Percentiles rank a stretch among this genome's conserved stretches.
Evolutionary conservation across 2,113 vertebrate genomes (phyloP).

Genomic region (Uropsilus gracilis): DNA sequence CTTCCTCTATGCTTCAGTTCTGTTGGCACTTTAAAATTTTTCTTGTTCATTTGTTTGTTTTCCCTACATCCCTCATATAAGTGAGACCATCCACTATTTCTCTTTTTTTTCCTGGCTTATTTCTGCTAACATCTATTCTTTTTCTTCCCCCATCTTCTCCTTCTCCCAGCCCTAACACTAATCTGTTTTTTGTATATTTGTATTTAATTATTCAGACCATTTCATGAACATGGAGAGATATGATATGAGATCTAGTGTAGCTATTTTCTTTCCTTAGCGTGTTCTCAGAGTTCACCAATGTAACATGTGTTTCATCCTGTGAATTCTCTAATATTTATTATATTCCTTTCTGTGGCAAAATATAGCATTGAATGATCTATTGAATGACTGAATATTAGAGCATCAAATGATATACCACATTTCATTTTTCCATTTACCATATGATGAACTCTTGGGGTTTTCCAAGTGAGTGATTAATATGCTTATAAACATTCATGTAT

Average conservation of each 20-base stretch:
- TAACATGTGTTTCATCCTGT: neutral
- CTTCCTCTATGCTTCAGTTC: too few relatives aligned
- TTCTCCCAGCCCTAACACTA: neutral
- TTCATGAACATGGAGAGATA: neutral
- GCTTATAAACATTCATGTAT: neutral
- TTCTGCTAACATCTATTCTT: too few relatives aligned
- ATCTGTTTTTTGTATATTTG: neutral
- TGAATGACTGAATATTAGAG: neutral
- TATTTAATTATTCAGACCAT: neutral
- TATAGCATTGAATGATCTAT: too few relatives aligned
- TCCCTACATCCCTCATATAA: too few relatives aligned
- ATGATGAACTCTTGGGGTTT: neutral
- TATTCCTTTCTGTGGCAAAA: neutral
- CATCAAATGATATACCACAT: neutral
- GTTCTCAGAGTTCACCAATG: neutral
- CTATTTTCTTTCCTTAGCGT: neutral
- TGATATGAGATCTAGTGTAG: neutral
- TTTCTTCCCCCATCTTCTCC: neutral
- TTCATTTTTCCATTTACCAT: neutral
- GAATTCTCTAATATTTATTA: too few relatives aligned
- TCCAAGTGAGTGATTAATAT: neutral
- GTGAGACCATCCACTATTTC: too few relatives aligned
- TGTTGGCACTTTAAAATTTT: too few relatives aligned
- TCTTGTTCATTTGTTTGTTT: too few relatives aligned
- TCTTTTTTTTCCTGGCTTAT: too few relatives aligned